Percentiles rank a stretch among this genome's conserved stretches.
Conservation (phyloP, 2,113 vertebrate genomes). For the Grus americana region DNA sequence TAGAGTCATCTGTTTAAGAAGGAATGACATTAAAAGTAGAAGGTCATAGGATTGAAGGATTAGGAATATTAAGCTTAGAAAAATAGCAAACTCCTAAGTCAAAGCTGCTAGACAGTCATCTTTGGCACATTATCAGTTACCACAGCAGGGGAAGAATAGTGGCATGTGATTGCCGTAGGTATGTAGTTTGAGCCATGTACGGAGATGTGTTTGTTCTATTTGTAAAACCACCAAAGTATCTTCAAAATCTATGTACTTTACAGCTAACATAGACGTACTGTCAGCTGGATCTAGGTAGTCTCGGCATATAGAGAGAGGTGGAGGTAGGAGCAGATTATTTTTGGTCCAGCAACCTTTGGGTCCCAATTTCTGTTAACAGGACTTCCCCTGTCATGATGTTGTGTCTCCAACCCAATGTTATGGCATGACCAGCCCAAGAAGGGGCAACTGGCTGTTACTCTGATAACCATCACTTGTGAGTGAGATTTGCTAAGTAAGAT, state of each 20-base stretch:
- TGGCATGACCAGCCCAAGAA: background rate
- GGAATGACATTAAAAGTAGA: background rate
- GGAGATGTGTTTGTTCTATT: background rate
- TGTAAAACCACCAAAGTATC: background rate
- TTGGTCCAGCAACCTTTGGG: background rate
- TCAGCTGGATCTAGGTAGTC: background rate
- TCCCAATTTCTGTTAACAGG: background rate
- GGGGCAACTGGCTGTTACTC: background rate
- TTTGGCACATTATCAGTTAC: background rate
- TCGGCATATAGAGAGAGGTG: background rate
- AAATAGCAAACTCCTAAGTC: background rate
- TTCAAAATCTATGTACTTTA: background rate
- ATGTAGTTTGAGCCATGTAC: background rate
- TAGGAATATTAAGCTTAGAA: slow-evolving; percentile 11
- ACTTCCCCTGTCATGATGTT: background rate
- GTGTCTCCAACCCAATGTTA: background rate
- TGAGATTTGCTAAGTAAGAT: too few relatives aligned
- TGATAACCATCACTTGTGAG: background rate
- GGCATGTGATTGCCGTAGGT: background rate
- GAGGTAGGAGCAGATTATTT: background rate
- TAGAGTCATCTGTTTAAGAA: background rate
- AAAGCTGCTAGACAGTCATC: background rate
- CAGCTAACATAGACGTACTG: background rate
- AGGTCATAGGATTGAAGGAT: background rate
- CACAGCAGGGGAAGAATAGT: background rate